Conservation (phyloP, 2,888 invertebrate genomes). For the Xylota segnis region DNA sequence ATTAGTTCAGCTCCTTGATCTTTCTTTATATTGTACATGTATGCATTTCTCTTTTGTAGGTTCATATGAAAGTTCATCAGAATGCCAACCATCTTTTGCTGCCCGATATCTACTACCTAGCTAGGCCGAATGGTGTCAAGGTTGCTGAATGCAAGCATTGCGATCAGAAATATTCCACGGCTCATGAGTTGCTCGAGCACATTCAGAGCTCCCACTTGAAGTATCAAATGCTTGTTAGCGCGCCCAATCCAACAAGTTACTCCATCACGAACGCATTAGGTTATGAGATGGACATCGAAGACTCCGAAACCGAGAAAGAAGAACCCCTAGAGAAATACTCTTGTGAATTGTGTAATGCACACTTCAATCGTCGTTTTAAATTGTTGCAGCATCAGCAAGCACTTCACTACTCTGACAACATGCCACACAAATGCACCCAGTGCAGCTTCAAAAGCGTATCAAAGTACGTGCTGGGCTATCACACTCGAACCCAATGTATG, state of each 20-base stretch:
- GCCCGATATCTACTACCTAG: slow-evolving; percentile 72
- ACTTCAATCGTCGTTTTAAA: slow-evolving; percentile 81
- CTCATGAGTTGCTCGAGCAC: slow-evolving; percentile 79
- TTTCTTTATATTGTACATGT: neutral
- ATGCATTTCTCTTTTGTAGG: slow-evolving; percentile 82
- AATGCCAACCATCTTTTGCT: slow-evolving; percentile 64
- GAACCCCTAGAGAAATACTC: slow-evolving; percentile 77
- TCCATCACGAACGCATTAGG: slow-evolving; percentile 82
- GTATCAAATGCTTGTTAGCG: slow-evolving; percentile 3
- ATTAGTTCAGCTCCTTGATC: neutral
- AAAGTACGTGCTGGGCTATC: slow-evolving; percentile 85
- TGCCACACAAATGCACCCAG: slow-evolving; percentile 85
- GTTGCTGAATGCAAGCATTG: slow-evolving; percentile 81
- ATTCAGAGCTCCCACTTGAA: slow-evolving; percentile 54
- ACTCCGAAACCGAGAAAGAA: slow-evolving; percentile 84
- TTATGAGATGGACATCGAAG: slow-evolving; percentile 82
- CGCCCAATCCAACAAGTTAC: slow-evolving; percentile 80
- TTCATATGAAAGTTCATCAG: slow-evolving; percentile 86
- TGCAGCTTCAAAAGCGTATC: slow-evolving; percentile 86
- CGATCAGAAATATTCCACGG: slow-evolving; percentile 78
- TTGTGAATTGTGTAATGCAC: slow-evolving; percentile 81
- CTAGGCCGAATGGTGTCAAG: slow-evolving; percentile 80
- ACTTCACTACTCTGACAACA: slow-evolving; percentile 84
- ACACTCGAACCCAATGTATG: slow-evolving; percentile 84
- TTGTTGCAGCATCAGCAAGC: slow-evolving; percentile 82